phyloP scores from a whole-genome alignment of 2,113 vertebrate species.

The Burhinus bistriatus region DNA sequence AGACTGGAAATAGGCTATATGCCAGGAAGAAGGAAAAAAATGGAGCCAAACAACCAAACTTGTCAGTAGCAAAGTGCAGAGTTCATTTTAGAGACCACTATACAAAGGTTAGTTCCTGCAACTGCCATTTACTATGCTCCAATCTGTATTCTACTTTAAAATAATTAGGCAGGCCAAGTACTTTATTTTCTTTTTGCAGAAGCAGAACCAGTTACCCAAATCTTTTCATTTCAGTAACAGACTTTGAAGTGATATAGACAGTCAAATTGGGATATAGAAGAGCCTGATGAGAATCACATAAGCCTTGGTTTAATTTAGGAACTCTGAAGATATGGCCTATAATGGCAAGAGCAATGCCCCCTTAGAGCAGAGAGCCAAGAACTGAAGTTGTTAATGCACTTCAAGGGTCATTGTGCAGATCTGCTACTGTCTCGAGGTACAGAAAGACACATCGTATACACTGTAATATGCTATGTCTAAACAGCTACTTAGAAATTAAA shows the following conservation, averaged over 20 bases:
- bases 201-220: neutral
- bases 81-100: neutral
- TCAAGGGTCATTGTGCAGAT: neutral
- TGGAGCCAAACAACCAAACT: neutral
- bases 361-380: neutral
- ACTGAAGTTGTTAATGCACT: neutral
- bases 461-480: neutral
- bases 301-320: neutral
- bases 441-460: neutral
- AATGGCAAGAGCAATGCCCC: neutral
- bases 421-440: neutral
- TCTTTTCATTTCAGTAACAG: neutral
- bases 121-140: neutral
- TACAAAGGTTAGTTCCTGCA: neutral
- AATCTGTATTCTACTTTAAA: neutral
- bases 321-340: neutral
- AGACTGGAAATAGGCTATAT: neutral
- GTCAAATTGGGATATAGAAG: neutral
- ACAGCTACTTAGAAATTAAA: neutral
- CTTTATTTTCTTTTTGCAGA: neutral
- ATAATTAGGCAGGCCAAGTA: neutral
- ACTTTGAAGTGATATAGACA: neutral
- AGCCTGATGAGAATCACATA: neutral
- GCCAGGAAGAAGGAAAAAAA: neutral
- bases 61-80: neutral